Evolutionary conservation across 2,113 vertebrate genomes (phyloP).

Genomic region (Ailuropoda melanoleuca): DNA sequence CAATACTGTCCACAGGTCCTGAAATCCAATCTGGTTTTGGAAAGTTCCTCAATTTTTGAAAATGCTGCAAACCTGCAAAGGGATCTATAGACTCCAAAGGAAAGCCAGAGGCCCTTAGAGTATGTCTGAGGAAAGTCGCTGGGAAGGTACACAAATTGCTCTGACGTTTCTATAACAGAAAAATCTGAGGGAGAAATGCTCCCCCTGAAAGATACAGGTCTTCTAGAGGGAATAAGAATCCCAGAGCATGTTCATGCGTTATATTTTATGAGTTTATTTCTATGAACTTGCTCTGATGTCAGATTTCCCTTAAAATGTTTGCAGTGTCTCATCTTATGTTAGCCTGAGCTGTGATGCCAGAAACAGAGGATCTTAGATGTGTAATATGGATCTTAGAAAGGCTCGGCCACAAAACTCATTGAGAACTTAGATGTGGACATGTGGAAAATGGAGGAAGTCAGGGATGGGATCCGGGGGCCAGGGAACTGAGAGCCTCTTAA

Average conservation of each 20-base stretch:
- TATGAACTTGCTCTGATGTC: background rate
- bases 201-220: background rate
- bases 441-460: background rate
- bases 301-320: background rate
- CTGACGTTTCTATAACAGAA: background rate
- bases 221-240: background rate
- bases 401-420: background rate
- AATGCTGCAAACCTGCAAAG: background rate
- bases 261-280: conserved; percentile 8
- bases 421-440: background rate
- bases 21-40: background rate
- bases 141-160: background rate
- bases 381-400: background rate
- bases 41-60: background rate
- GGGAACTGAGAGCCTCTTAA: background rate
- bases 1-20: background rate
- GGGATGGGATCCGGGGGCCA: background rate
- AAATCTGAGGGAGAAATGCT: background rate
- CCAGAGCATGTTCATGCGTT: background rate
- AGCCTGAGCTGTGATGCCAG: conserved; percentile 9
- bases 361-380: background rate
- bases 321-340: background rate
- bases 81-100: background rate
- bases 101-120: background rate
- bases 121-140: background rate